Base-by-base conservation (phyloP, 1,140 invertebrate genomes). In the Ruditapes philippinarum region DNA sequence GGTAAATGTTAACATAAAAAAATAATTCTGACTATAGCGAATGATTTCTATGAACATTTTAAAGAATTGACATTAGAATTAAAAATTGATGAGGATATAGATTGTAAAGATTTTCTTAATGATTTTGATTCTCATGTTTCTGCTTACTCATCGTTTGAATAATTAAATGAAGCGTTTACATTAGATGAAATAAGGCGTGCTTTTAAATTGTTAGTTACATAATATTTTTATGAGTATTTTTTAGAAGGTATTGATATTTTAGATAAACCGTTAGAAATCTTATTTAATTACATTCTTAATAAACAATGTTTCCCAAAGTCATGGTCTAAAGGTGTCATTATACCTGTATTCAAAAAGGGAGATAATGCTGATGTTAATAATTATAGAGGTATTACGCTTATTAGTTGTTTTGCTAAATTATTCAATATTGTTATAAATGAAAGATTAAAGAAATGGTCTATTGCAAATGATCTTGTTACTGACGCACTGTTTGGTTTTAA, bases 401-500 rank as follows among this genome's bases (percentile, higher is more conserved):
- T 70, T 38, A 70, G 60, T n/a, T 40, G 38, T 19, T 70, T 70
- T 70, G 62, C 62, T 54, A 84, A 84, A 54, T 36, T 84, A 40
- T 84, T 84, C 33, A 73, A 62, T 11, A 28, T 51, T 5, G 54
- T 73, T 49, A 1, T 84, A 51, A 84, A 84, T 73, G 45, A 84
- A 84, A 62, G 82, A 28, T 25, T 84, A 5, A 73, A 45, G 28
- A 36, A 31, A 28, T 84, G 82, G 82, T 7, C 42, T 19, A 31
- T 36, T 28, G 5, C 4, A 51, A 33, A 73, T 36, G 33, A 84
- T 73, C 31, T 84, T 36, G 14, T 73, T n/a, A 73, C 40, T 19
- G 82, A 84, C 40, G 62, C 68, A 51, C 82, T 54, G 38, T 84
- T 84, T 54, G 42, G 82, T 17, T 84, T 84, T 14, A 70, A 73